phyloP scores from a whole-genome alignment of 2,888 invertebrate species.

The Cephus spinipes region DNA sequence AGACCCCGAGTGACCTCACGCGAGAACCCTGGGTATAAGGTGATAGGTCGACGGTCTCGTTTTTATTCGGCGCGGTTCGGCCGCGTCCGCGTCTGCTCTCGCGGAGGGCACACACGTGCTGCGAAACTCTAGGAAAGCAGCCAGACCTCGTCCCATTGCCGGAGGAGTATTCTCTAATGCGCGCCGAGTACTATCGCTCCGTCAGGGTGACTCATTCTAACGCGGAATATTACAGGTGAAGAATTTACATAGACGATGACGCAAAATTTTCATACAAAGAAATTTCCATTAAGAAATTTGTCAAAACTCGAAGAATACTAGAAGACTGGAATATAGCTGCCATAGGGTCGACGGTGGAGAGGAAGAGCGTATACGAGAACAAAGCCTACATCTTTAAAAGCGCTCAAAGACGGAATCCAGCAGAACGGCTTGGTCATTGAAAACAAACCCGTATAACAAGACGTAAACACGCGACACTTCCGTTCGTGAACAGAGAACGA shows the following conservation, averaged over 20 bases:
- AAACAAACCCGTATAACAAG: background rate
- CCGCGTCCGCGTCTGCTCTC: background rate
- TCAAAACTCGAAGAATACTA: background rate
- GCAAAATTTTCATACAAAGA: background rate
- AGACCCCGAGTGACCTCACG: background rate
- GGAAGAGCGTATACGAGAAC: background rate
- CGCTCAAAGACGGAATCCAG: background rate
- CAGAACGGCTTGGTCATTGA: background rate
- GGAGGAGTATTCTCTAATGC: background rate
- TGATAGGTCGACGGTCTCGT: background rate
- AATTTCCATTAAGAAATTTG: background rate
- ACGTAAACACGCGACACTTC: background rate
- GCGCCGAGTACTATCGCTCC: background rate
- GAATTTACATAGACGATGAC: background rate
- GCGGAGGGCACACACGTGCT: background rate
- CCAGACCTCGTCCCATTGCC: constrained; percentile 3
- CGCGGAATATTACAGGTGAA: background rate
- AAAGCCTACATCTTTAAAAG: background rate
- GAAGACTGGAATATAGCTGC: background rate
- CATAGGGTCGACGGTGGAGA: background rate
- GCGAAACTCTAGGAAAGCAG: background rate
- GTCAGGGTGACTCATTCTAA: background rate
- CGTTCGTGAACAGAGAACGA: background rate
- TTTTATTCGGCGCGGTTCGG: background rate
- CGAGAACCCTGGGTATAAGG: background rate